Evolutionary conservation across 2,113 vertebrate species (phyloP).

Genomic region (Cnemophilus loriae): DNA sequence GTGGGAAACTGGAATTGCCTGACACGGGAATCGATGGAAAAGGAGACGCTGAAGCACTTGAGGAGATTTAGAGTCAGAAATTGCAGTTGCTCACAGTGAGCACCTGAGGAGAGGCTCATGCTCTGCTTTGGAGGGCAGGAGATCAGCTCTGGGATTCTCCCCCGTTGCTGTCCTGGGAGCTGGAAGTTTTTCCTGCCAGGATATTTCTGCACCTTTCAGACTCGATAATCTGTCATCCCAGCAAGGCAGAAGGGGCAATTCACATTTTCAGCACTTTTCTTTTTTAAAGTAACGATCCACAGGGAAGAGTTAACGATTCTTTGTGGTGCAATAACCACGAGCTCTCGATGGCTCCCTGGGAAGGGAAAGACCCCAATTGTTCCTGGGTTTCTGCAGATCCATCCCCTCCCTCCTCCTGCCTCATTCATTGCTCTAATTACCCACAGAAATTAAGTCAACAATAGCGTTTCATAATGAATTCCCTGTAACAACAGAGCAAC

Average conservation of each 20-base stretch:
- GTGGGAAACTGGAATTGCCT: not conserved
- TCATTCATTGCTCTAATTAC: not conserved
- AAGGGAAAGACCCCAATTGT: not conserved
- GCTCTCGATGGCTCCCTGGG: not conserved
- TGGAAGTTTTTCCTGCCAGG: not conserved
- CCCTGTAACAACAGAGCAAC: not conserved
- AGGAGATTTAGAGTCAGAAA: not conserved
- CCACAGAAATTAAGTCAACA: not conserved
- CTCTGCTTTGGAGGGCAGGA: not conserved
- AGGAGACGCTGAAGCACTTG: not conserved
- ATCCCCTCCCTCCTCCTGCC: not conserved
- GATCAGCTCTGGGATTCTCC: not conserved
- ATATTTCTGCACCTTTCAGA: not conserved
- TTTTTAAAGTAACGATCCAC: not conserved
- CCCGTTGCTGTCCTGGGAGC: not conserved
- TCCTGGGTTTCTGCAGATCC: not conserved
- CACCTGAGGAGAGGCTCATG: not conserved
- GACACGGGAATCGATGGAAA: not conserved
- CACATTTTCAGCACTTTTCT: not conserved
- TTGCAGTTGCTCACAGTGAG: not conserved
- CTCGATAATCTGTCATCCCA: not conserved
- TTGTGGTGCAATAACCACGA: not conserved
- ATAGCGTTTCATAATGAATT: not conserved
- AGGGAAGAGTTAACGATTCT: not conserved
- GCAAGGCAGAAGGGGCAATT: not conserved